phyloP scores from a whole-genome alignment of 2,888 invertebrate species.

The Aplocera efformata region DNA sequence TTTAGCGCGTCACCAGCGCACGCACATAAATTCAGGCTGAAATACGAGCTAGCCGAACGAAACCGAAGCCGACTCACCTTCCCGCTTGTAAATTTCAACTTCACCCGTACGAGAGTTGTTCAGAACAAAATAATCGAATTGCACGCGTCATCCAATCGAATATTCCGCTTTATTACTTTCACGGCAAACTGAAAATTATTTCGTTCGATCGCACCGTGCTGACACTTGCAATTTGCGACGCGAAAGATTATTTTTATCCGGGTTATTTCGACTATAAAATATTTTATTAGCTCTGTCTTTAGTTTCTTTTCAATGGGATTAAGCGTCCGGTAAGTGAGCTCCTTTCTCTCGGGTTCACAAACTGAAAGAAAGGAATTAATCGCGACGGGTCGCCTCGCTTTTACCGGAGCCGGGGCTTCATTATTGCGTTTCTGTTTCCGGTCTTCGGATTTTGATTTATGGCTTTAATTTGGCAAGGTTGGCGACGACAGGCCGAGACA shows the following conservation, averaged over 20 bases:
- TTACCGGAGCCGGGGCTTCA: conserved; percentile 61
- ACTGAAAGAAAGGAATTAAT: conserved; percentile 54
- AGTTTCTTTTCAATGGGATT: conserved; percentile 30
- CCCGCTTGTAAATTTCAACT: conserved; percentile 58
- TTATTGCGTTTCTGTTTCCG: conserved; percentile 75
- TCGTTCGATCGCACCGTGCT: conserved; percentile 35
- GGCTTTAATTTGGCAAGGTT: conserved; percentile 79
- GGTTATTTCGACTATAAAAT: conserved; percentile 28
- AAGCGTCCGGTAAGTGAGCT: conserved; percentile 15
- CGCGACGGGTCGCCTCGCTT: conserved; percentile 45
- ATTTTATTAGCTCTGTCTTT: conserved; percentile 29
- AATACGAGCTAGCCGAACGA: conserved; percentile 59
- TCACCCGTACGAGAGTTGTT: conserved; percentile 41
- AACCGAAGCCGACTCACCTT: conserved; percentile 54
- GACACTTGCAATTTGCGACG: conserved; percentile 43
- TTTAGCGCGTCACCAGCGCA: conserved; percentile 73
- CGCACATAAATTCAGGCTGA: conserved; percentile 73
- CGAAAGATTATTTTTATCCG: conserved; percentile 26
- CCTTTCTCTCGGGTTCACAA: conserved; percentile 22
- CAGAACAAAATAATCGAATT: conserved; percentile 52
- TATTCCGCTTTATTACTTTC: conserved; percentile 47
- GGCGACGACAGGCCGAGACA: conserved; percentile 78
- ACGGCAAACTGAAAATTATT: conserved; percentile 42
- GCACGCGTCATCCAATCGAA: conserved; percentile 47
- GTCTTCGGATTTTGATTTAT: conserved; percentile 76